Evolutionary conservation across 2,888 invertebrate species (phyloP), one percentile per base, ranked within the genome.

Genomic region (Drosophila leonis): DNA sequence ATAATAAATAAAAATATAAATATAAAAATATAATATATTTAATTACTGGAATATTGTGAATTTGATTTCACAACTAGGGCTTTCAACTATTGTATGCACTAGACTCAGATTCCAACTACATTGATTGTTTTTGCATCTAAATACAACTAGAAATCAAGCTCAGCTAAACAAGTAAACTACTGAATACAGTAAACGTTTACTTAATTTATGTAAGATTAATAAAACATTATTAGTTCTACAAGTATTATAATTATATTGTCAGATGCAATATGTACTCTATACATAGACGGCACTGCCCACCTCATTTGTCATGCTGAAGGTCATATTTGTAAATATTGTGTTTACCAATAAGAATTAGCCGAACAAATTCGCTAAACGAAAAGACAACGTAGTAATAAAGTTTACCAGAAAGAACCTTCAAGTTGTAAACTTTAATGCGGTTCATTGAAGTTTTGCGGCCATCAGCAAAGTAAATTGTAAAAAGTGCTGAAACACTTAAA

Each of bases 401-500:
- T 67, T 70, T 70, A 75, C 44, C 41, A 20, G 46, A 39, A 55
- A 65, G 42, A 75, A 68, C 81, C 66, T 82, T 79, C 62, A 39
- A 49, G 52, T 2, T 39, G 52, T 27, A 39, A 39, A 33, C 42
- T 42, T 49, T 51, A 10, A 42, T 20, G 35, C 48, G 51, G 64
- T 52, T 77, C 82, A 72, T 81, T 72, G 77, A 59, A 62, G 61
- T 59, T 60, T 48, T 29, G 61, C 56, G 42, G 42, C 20, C 57
- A 39, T 74, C 39, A 51, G 15, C 72, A 37, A 44, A 64, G 39
- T 33, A 54, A 65, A 70, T 12, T 59, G 46, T 29, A 49, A 42
- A 70, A 60, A 60, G 5, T 56, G 52, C 65, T 54, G 54, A 54
- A 24, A 39, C 39, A 54, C 62, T 49, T 63, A 27, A 54, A 67